Base-by-base conservation (phyloP, 2,113 vertebrate species). In the Eurystomus gularis region DNA sequence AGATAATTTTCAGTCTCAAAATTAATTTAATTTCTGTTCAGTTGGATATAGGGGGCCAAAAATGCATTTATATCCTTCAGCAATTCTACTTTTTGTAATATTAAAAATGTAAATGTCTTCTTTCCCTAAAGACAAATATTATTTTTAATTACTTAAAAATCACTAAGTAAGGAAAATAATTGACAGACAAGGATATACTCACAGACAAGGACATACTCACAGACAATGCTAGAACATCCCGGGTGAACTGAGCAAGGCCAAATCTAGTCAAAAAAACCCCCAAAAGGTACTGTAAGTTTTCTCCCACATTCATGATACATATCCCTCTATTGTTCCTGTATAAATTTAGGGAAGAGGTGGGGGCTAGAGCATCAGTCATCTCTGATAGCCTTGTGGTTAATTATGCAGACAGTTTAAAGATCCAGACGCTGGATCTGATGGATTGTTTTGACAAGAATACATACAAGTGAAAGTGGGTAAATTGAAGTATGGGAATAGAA, bases 311-410 rank as follows among this genome's bases (percentile, higher is more conserved):
- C 51, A 51, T 44, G 5, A 16, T 52, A 39, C 18, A 54, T 60
- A 15, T 13, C 11, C 29, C 13, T n/a, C 40, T 40, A 40, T 5
- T 31, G 6, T 55, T 60, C 7, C 7, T 48, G 6, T 40, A 69
- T 35, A 31, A 54, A 61, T 51, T 42, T 35, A n/a, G 7, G 7
- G 37, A 31, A 42, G 42, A 9, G 29, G 28, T 31, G 29, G 4
- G 0, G 2, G 42, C n/a, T 31, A 48, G 20, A 70, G 2, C 17
- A 26, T 42, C 25, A 21, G 7, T 54, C 3, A 29, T 62, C 69
- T 76, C 55, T 54, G 24, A 20, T 48, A 61, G n/a, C 11, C 10
- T 24, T 60, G 18, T 10, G 7, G 18, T 33, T 82, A 52, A 60
- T 75, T 33, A 44, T 14, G 14, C 61, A 55, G 31, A 17, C 54